Evolutionary conservation across 1,140 invertebrate genomes (phyloP).

Genomic region (Prorops nasuta): DNA sequence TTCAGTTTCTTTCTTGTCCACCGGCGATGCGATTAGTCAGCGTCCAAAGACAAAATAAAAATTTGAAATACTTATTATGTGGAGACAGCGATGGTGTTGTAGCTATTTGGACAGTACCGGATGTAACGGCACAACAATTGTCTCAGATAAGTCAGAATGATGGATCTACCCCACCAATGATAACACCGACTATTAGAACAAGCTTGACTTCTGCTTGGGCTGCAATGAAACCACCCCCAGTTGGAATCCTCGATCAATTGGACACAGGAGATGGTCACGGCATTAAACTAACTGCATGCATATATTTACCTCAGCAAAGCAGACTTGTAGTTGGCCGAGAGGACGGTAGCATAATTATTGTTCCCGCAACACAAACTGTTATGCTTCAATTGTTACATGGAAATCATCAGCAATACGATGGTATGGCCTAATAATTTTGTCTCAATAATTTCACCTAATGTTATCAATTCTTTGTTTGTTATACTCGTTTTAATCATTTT

Average conservation of each 20-base stretch:
- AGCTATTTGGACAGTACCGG: constrained; percentile 84
- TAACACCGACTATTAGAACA: constrained; percentile 73
- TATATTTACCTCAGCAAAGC: constrained; percentile 91
- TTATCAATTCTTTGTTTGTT: constrained; percentile 7
- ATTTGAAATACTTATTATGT: constrained; percentile 72
- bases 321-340: constrained; percentile 91
- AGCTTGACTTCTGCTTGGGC: constrained; percentile 84
- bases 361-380: constrained; percentile 93
- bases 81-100: constrained; percentile 90
- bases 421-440: constrained; percentile 49
- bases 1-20: constrained; percentile 81
- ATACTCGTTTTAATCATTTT: constrained; percentile 24
- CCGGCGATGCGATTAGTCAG: constrained; percentile 81
- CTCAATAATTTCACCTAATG: neutral
- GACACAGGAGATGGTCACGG: constrained; percentile 67
- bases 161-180: constrained; percentile 35
- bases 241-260: constrained; percentile 88
- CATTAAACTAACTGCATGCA: constrained; percentile 84
- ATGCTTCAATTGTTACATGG: constrained; percentile 91
- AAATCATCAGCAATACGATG: constrained; percentile 83
- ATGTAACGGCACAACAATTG: constrained; percentile 70
- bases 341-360: constrained; percentile 96
- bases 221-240: constrained; percentile 79
- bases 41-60: constrained; percentile 63
- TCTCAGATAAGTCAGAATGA: constrained; percentile 58